Percentiles rank a stretch among this genome's conserved stretches.
phyloP scores from a whole-genome alignment of 2,113 vertebrate species.

The Pomatorhinus ruficollis region DNA sequence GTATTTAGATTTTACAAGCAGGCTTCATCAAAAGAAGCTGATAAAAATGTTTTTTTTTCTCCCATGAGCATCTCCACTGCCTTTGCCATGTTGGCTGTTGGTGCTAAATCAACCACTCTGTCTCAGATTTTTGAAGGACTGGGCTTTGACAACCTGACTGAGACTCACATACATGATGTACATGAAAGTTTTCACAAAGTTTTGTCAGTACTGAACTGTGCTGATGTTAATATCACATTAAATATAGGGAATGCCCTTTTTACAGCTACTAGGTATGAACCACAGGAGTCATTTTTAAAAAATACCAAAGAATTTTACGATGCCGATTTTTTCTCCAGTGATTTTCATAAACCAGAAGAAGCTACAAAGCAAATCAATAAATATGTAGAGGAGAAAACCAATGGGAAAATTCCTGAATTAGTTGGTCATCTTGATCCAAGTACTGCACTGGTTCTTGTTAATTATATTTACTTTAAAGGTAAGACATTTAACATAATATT shows the following conservation, averaged over 20 bases:
- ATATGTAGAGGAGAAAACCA: constrained; percentile 78
- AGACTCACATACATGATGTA: constrained; percentile 39
- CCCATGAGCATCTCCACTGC: constrained; percentile 82
- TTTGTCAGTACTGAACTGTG: constrained; percentile 68
- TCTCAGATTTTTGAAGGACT: constrained; percentile 78
- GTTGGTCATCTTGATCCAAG: constrained; percentile 70
- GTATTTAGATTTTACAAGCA: constrained; percentile 80
- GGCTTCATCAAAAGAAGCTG: not conserved
- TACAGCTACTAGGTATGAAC: constrained; percentile 57
- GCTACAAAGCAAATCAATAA: constrained; percentile 75
- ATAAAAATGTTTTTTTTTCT: constrained; percentile 84
- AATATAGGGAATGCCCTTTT: constrained; percentile 76
- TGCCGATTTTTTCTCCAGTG: constrained; percentile 57
- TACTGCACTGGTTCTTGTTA: constrained; percentile 81
- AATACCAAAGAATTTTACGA: constrained; percentile 69
- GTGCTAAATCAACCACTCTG: constrained; percentile 78
- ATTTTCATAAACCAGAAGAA: constrained; percentile 72
- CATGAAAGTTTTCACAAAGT: constrained; percentile 80
- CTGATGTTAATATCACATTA: constrained; percentile 46
- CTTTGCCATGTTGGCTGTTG: constrained; percentile 82
- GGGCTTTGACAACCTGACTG: constrained; percentile 65
- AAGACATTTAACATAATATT: not conserved
- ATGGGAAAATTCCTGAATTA: constrained; percentile 78
- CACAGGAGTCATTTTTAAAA: constrained; percentile 69
- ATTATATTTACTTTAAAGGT: constrained; percentile 86